phyloP scores from a whole-genome alignment of 2,797 vertebrate genomes.

The Buceros bicornis region DNA sequence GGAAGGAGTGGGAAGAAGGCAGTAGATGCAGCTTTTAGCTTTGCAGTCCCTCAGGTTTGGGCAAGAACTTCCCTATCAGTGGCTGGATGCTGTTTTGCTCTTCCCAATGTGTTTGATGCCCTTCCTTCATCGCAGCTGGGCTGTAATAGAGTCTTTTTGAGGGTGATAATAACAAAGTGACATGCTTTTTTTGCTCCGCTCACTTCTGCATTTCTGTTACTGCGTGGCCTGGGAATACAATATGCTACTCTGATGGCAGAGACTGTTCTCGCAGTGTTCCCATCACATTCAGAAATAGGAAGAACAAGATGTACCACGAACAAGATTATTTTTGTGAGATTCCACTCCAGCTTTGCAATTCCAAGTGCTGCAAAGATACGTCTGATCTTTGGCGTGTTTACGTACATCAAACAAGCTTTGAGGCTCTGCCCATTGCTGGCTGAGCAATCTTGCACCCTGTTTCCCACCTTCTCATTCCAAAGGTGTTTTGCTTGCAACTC shows the following conservation, averaged over 20 bases:
- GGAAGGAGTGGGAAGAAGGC: background rate
- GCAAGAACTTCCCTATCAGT: background rate
- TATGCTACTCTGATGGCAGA: conserved; percentile 49
- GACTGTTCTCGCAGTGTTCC: conserved; percentile 37
- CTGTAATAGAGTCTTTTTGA: background rate
- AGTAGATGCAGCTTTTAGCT: background rate
- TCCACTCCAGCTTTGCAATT: conserved; percentile 53
- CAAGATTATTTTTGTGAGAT: conserved; percentile 57
- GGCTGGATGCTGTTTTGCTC: background rate
- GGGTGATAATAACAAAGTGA: background rate
- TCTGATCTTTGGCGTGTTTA: conserved; percentile 50
- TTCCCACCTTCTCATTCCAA: background rate
- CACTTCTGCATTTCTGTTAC: background rate
- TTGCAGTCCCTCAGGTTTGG: background rate
- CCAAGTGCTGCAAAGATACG: background rate
- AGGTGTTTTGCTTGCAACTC: background rate
- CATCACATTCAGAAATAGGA: conserved; percentile 64
- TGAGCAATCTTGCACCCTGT: background rate
- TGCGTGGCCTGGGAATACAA: background rate
- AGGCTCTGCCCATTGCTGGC: background rate
- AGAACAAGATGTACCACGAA: conserved; percentile 41
- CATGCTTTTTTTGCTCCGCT: background rate
- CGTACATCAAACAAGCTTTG: background rate
- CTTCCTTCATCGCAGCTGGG: background rate
- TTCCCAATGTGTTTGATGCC: background rate